These are phyloP conservation scores for Syngnathus typhle DNA, from an alignment of 2,113 vertebrate species.

Conservation along the genomic window DNA sequence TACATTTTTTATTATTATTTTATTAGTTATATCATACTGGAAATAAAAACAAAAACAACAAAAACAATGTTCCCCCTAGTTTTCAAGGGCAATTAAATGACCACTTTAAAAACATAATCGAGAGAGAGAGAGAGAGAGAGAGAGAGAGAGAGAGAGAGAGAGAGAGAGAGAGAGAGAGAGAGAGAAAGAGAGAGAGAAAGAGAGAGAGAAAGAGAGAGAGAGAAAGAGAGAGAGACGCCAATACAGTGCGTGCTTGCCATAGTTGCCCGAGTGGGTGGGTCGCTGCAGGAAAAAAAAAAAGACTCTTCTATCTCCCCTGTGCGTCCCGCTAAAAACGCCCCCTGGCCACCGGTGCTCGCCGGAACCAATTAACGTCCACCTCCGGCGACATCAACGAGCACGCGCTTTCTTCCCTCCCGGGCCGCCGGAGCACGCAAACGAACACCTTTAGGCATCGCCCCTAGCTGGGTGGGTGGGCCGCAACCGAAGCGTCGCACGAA, in stretches of 20 bases:
- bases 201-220: too few species aligned
- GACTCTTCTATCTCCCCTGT: slow-evolving; percentile 7
- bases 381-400: background rate
- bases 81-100: too few species aligned
- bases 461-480: background rate
- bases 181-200: too few species aligned
- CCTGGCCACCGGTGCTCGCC: slow-evolving; percentile 11
- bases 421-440: background rate
- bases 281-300: background rate
- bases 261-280: background rate
- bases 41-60: too few species aligned
- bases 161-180: too few species aligned
- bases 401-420: background rate
- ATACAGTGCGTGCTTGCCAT: background rate
- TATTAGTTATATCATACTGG: too few species aligned
- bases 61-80: too few species aligned
- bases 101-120: too few species aligned
- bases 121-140: too few species aligned
- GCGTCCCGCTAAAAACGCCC: slow-evolving; percentile 40
- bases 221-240: background rate
- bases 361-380: slow-evolving; percentile 58
- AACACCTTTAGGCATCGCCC: background rate
- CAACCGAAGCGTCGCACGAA: background rate
- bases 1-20: too few species aligned
- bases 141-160: too few species aligned